These are phyloP conservation scores for Drosophila peninsularis DNA, from an alignment of 2,888 invertebrate species.

Conservation along the genomic window DNA sequence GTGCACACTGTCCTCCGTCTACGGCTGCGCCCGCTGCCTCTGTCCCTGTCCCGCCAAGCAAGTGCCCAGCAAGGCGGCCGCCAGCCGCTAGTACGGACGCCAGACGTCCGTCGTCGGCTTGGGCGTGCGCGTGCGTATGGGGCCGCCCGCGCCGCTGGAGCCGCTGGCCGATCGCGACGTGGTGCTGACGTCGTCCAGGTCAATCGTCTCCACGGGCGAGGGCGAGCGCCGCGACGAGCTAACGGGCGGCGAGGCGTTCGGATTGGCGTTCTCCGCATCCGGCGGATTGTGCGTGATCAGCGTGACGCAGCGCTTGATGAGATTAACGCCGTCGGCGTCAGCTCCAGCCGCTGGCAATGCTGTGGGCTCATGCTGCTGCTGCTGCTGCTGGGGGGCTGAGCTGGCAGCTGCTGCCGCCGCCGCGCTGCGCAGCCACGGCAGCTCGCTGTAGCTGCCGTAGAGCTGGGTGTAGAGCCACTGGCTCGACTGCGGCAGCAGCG, in stretches of 20 bases:
- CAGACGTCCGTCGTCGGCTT: slow-evolving; percentile 89
- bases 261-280: slow-evolving; percentile 82
- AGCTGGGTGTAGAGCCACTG: slow-evolving; percentile 92
- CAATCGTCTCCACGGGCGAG: slow-evolving; percentile 86
- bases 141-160: slow-evolving; percentile 57
- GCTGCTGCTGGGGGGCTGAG: slow-evolving; percentile 65
- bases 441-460: slow-evolving; percentile 89
- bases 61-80: slow-evolving; percentile 76
- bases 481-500: slow-evolving; percentile 90
- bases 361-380: slow-evolving; percentile 42
- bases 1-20: slow-evolving; percentile 33
- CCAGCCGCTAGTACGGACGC: slow-evolving; percentile 89
- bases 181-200: slow-evolving; percentile 81
- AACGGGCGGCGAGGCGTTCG: slow-evolving; percentile 84
- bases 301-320: slow-evolving; percentile 83
- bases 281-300: slow-evolving; percentile 82
- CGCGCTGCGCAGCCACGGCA: slow-evolving; percentile 88
- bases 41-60: slow-evolving; percentile 55
- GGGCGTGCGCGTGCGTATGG: slow-evolving; percentile 84
- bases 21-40: neutral
- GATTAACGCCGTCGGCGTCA: slow-evolving; percentile 79
- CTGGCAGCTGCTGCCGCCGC: slow-evolving; percentile 77
- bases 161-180: slow-evolving; percentile 78
- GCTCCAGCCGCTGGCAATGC: slow-evolving; percentile 19
- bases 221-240: slow-evolving; percentile 86